A percentile compares a stretch with the other conserved stretches of the same genome.
These are phyloP conservation scores for Pipistrellus kuhlii DNA, from an alignment of 2,797 vertebrate genomes.

Conservation along the genomic window DNA sequence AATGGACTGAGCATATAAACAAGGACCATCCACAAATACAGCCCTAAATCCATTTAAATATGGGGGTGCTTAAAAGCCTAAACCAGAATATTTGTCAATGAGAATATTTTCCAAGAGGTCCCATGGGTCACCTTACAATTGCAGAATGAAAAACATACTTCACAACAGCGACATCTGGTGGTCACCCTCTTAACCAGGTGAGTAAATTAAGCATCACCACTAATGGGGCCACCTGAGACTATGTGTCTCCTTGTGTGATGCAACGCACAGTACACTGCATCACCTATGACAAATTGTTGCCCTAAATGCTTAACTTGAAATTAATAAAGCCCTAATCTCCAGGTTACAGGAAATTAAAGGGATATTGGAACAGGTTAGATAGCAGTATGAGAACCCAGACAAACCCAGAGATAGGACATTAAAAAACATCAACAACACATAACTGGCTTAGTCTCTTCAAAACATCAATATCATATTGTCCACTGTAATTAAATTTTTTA, in stretches of 20 bases:
- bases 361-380: background rate
- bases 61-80: background rate
- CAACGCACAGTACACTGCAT: background rate
- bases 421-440: background rate
- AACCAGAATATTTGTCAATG: background rate
- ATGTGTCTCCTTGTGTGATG: background rate
- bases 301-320: background rate
- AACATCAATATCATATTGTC: background rate
- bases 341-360: background rate
- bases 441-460: background rate
- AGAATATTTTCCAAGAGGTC: background rate
- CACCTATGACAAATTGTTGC: background rate
- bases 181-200: background rate
- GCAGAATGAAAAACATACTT: background rate
- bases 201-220: background rate
- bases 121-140: background rate
- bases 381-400: background rate
- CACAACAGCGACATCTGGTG: conserved; percentile 41
- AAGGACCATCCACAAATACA: background rate
- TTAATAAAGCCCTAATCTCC: background rate
- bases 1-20: background rate
- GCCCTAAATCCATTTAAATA: background rate
- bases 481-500: background rate
- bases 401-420: background rate
- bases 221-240: too few species aligned